A percentile compares a stretch with the other conserved stretches of the same genome.
Evolutionary conservation across 2,888 invertebrate genomes (phyloP).

Genomic region (Scrobipalpa atriplicella): DNA sequence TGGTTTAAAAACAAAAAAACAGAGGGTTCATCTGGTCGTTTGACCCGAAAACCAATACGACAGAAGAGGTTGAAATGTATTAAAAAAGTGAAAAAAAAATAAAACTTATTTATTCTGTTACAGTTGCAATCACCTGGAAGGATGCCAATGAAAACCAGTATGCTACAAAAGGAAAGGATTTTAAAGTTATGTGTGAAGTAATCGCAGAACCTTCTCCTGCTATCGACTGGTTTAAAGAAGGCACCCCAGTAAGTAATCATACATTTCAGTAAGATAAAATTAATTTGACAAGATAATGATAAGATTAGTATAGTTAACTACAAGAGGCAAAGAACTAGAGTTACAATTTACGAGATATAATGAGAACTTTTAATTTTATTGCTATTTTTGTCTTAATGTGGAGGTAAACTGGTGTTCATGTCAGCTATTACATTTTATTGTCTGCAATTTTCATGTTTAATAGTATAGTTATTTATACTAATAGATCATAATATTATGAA

Average conservation of each 20-base stretch:
- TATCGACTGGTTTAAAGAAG: conserved; percentile 94
- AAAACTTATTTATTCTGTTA: conserved; percentile 47
- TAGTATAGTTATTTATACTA: neutral
- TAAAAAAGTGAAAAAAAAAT: conserved; percentile 23
- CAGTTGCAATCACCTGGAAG: conserved; percentile 93
- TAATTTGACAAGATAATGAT: too few species aligned
- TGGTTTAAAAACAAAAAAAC: too few species aligned
- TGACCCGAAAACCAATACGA: too few species aligned
- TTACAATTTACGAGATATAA: too few species aligned
- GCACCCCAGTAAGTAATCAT: conserved; percentile 81
- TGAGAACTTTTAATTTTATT: too few species aligned
- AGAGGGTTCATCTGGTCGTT: too few species aligned
- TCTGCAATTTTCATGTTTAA: too few species aligned
- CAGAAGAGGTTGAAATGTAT: neutral
- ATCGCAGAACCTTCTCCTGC: conserved; percentile 92
- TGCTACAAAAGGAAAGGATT: conserved; percentile 89
- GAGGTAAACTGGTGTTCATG: too few species aligned
- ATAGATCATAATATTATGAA: neutral
- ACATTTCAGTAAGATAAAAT: neutral
- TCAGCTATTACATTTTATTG: too few species aligned
- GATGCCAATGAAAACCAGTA: conserved; percentile 93
- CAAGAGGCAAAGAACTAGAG: too few species aligned
- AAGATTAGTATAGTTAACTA: too few species aligned
- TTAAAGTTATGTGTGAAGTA: conserved; percentile 91
- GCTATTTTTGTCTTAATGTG: too few species aligned